phyloP scores from a whole-genome alignment of 1,140 invertebrate genomes.

The Penaeus vannamei region DNA sequence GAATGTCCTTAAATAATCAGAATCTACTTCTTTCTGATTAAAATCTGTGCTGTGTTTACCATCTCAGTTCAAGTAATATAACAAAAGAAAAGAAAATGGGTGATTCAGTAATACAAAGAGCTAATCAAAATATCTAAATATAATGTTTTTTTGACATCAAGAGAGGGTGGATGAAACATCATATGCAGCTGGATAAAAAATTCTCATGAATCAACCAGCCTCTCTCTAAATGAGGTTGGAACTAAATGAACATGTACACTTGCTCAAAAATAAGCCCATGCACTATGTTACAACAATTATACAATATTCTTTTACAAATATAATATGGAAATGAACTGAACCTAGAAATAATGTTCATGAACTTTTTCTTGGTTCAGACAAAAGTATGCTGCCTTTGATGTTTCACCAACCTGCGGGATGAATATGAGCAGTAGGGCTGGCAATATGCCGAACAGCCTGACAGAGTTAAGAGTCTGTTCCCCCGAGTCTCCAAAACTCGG shows the following conservation, averaged over 20 bases:
- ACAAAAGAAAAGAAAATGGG: too few species aligned
- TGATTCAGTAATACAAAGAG: too few species aligned
- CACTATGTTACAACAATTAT: neutral
- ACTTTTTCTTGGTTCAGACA: neutral
- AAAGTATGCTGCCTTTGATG: slow-evolving; percentile 47
- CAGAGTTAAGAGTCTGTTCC: neutral
- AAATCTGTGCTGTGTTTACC: too few species aligned
- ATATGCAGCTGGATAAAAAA: slow-evolving; percentile 20
- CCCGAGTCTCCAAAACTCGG: neutral
- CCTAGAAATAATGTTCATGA: neutral
- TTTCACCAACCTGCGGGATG: slow-evolving; percentile 45
- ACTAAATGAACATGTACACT: too few species aligned
- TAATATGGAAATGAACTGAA: too few species aligned
- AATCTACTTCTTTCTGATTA: too few species aligned
- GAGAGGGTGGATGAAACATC: slow-evolving; percentile 46
- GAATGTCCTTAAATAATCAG: too few species aligned
- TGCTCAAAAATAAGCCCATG: too few species aligned
- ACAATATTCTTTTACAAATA: too few species aligned
- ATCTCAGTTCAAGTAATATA: neutral
- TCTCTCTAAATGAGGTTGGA: neutral
- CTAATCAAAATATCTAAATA: too few species aligned
- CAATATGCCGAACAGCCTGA: neutral
- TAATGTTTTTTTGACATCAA: neutral
- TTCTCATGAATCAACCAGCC: neutral
- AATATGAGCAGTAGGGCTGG: neutral